Evolutionary conservation across 2,797 vertebrate genomes (phyloP).

Genomic region (Pangasius mekongensis): DNA sequence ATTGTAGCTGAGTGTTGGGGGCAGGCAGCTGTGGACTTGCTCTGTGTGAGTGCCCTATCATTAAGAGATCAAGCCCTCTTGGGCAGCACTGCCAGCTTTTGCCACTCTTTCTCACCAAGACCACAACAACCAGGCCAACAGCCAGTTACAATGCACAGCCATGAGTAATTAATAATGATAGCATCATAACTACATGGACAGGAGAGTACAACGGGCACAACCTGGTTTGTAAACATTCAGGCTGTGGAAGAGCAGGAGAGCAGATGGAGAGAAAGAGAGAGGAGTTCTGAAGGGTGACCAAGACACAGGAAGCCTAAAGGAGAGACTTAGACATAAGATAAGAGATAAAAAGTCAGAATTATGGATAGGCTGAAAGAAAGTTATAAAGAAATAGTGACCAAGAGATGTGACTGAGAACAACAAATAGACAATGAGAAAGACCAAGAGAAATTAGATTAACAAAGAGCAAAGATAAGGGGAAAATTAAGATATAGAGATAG

Average conservation of each 20-base stretch:
- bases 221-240: conserved; percentile 19
- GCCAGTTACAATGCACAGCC: neutral
- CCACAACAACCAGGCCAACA: neutral
- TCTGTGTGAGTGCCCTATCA: conserved; percentile 7
- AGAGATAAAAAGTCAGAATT: neutral
- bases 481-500: too few relatives aligned
- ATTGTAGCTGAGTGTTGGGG: neutral
- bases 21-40: neutral
- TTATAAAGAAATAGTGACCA: neutral
- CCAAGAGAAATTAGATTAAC: too few relatives aligned
- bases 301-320: neutral
- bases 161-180: conserved; percentile 27
- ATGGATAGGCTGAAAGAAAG: neutral
- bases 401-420: neutral
- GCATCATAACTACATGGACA: neutral
- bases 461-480: neutral
- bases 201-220: neutral
- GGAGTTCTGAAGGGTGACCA: neutral
- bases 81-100: conserved; percentile 1
- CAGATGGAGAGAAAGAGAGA: neutral
- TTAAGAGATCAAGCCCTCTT: conserved; percentile 18
- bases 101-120: neutral
- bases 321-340: neutral
- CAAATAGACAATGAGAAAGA: neutral
- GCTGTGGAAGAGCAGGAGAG: neutral